Evolutionary conservation across 2,888 invertebrate species (phyloP).

Genomic region (Drosophila merina): DNA sequence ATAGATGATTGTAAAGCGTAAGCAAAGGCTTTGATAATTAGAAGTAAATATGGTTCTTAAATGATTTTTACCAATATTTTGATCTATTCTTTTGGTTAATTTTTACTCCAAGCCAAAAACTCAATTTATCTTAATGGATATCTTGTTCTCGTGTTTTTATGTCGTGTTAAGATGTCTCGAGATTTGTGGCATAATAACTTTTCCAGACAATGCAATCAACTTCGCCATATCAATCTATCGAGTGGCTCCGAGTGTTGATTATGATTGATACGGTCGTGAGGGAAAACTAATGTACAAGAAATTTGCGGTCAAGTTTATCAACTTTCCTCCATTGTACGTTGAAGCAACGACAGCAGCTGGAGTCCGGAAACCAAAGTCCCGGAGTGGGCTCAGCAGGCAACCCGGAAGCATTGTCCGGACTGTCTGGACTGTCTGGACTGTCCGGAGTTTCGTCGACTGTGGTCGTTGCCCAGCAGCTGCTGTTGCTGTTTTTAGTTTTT

Average conservation of each 20-base stretch:
- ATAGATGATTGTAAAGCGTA: not conserved
- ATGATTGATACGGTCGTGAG: constrained; percentile 62
- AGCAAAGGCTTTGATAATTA: not conserved
- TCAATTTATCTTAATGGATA: constrained; percentile 6
- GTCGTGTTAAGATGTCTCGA: constrained; percentile 7
- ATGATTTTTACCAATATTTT: not conserved
- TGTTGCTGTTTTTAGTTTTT: constrained; percentile 72
- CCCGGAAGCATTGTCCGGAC: constrained; percentile 1
- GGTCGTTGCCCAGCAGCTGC: constrained; percentile 36
- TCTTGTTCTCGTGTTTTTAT: constrained; percentile 8
- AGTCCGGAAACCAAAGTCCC: constrained; percentile 7
- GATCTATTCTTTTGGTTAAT: not conserved
- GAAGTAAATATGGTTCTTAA: not conserved
- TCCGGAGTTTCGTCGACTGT: constrained; percentile 27
- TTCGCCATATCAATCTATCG: constrained; percentile 42
- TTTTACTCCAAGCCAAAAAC: not conserved
- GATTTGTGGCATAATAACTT: constrained; percentile 22
- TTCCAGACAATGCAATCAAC: constrained; percentile 45
- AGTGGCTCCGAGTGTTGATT: constrained; percentile 55
- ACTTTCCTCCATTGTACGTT: constrained; percentile 49
- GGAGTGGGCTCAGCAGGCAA: constrained; percentile 35
- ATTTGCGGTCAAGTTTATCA: constrained; percentile 66
- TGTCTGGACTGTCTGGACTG: constrained; percentile 11
- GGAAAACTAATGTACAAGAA: constrained; percentile 45
- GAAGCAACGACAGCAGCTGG: not conserved